A percentile compares a stretch with the other conserved stretches of the same genome.
phyloP scores from a whole-genome alignment of 2,888 invertebrate species.

The Acanthacorydalis orientalis region DNA sequence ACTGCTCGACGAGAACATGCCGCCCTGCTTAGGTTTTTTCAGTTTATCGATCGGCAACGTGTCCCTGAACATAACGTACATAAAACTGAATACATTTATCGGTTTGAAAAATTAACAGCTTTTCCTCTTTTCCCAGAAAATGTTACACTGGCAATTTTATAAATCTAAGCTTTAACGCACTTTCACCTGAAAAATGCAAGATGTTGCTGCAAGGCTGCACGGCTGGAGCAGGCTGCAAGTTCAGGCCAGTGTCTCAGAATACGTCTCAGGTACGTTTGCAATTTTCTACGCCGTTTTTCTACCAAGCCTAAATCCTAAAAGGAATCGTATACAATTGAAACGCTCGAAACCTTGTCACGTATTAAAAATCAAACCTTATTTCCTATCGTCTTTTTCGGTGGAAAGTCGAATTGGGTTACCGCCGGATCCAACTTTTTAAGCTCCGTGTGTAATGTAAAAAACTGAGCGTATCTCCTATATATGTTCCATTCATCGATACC shows the following conservation, averaged over 20 bases:
- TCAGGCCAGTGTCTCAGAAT: constrained; percentile 66
- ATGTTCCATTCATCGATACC: constrained; percentile 89
- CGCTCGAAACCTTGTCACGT: neutral
- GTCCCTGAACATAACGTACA: neutral
- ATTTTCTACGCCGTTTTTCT: constrained; percentile 65
- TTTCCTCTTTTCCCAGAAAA: neutral
- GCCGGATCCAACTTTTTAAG: constrained; percentile 68
- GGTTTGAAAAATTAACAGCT: neutral
- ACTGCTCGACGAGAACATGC: constrained; percentile 3
- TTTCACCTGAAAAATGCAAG: constrained; percentile 75
- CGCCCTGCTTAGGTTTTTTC: neutral
- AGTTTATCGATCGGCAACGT: neutral
- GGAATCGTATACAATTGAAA: constrained; percentile 2
- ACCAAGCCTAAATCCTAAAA: constrained; percentile 64
- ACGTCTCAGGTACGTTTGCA: constrained; percentile 78
- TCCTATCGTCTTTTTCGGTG: constrained; percentile 86
- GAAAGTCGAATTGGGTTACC: constrained; percentile 73
- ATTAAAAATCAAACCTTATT: constrained; percentile 47
- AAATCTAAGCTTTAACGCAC: neutral
- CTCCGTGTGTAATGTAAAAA: constrained; percentile 68
- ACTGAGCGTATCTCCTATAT: constrained; percentile 88
- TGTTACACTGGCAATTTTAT: neutral
- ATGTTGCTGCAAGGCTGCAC: constrained; percentile 59
- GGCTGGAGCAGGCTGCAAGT: constrained; percentile 56
- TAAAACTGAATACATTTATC: neutral